Evolutionary conservation across 2,797 vertebrate species (phyloP).

Genomic region (Oreochromis grahami): DNA sequence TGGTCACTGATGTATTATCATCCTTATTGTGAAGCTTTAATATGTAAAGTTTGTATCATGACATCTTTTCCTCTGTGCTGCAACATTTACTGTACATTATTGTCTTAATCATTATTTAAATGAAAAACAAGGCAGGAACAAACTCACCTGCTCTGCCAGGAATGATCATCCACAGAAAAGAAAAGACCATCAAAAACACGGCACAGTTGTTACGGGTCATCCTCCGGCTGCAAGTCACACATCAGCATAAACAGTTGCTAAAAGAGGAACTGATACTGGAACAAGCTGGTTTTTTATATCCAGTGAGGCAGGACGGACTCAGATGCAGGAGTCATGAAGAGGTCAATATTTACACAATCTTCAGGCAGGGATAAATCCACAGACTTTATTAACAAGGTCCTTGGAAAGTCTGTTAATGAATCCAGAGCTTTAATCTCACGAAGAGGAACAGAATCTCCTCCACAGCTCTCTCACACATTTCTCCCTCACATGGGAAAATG

Average conservation of each 20-base stretch:
- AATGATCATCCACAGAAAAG: background rate
- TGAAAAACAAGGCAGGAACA: background rate
- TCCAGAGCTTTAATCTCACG: background rate
- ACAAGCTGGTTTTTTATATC: fast-evolving
- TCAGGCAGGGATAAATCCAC: background rate
- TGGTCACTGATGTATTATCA: background rate
- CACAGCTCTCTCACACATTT: background rate
- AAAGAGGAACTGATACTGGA: background rate
- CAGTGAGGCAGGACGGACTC: background rate
- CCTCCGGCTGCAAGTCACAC: background rate
- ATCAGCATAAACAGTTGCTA: background rate
- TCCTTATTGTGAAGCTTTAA: background rate
- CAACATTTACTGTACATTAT: too few species aligned
- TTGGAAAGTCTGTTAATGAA: background rate
- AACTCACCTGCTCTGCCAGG: background rate
- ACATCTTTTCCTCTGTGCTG: background rate
- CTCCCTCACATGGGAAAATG: background rate
- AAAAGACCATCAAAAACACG: background rate
- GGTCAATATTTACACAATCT: background rate
- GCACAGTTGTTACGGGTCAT: background rate
- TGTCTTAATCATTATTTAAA: too few species aligned
- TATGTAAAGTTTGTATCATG: background rate
- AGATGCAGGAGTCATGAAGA: background rate
- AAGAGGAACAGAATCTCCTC: background rate
- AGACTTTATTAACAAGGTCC: background rate